Evolutionary conservation across 1,140 invertebrate genomes (phyloP), one percentile per base, ranked within the genome.

Genomic region (Zaprionus kolodkinae): DNA sequence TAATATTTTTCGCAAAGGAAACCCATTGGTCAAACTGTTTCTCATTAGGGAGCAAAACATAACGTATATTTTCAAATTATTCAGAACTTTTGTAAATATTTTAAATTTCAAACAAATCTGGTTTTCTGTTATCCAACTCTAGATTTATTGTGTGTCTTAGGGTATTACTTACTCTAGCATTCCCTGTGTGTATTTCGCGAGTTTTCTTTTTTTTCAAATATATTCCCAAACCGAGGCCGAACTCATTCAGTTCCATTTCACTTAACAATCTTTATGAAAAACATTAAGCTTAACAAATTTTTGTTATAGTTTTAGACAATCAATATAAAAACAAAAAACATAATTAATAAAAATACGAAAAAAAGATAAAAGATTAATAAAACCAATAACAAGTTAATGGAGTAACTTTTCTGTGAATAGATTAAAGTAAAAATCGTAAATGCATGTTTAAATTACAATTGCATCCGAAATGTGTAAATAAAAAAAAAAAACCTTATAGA

Each of bases 301-400:
- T 81, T 89, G 85, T 89, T 89, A 89, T 89, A 89, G 81, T 89
- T 89, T 89, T 89, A 89, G 85, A 89, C 85, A 89, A 89, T 89
- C 85, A 89, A 81, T 65, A 78, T 76, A n/a, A 72, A 59, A 82
- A 40, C 1, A 2, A 45, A 17, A 17, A 66, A 71, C 50, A 78
- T 67, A 45, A 45, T 57, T 71, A 72, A 72, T 79, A 74, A 79
- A 71, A 57, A 70, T 59, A 59, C 55, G 11, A 79, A 63, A 67
- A 54, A 13, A 62, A 48, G 59, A 60, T n/a, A 73, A 72, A 63
- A 5, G 27, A 30, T 30, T 5, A 72, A 64, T 77, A 80, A 70
- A 76, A 72, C 71, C 64, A 84, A 84, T 85, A 86, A 89, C 86
- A 89, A 89, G 85, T 89, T 89, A 89, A 89, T 89, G 85, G 85